Evolutionary conservation across 2,888 invertebrate species (phyloP).

Genomic region (Minunthozetes semirufus): DNA sequence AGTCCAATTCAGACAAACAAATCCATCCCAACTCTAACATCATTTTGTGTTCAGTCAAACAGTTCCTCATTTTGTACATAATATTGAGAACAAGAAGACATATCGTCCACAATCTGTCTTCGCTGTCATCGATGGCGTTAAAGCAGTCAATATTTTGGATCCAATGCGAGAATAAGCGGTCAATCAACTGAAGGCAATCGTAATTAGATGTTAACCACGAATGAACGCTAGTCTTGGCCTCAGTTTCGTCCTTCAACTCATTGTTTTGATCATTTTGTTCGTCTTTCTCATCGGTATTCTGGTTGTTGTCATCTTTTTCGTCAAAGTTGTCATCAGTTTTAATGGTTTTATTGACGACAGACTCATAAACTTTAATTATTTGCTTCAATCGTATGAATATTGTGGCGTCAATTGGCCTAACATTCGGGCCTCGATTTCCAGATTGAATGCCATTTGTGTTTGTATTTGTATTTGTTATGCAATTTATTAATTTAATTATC

Average conservation of each 20-base stretch:
- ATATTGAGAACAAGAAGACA: constrained; percentile 29
- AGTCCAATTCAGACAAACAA: constrained; percentile 15
- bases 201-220: neutral
- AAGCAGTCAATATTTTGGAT: neutral
- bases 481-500: neutral
- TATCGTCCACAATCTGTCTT: constrained; percentile 11
- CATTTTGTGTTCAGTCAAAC: constrained; percentile 20
- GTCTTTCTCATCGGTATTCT: neutral
- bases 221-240: neutral
- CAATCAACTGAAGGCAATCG: neutral
- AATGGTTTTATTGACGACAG: neutral
- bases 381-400: neutral
- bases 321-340: neutral
- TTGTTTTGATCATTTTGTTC: neutral
- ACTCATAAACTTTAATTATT: neutral
- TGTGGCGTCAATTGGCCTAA: neutral
- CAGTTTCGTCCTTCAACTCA: neutral
- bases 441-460: no score
- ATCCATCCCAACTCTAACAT: constrained; percentile 34
- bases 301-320: neutral
- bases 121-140: neutral
- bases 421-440: neutral
- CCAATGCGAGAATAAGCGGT: neutral
- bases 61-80: constrained; percentile 25
- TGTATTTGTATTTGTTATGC: neutral